Evolutionary conservation across 2,888 invertebrate genomes (phyloP).

Genomic region (Ecdyonurus torrentis): DNA sequence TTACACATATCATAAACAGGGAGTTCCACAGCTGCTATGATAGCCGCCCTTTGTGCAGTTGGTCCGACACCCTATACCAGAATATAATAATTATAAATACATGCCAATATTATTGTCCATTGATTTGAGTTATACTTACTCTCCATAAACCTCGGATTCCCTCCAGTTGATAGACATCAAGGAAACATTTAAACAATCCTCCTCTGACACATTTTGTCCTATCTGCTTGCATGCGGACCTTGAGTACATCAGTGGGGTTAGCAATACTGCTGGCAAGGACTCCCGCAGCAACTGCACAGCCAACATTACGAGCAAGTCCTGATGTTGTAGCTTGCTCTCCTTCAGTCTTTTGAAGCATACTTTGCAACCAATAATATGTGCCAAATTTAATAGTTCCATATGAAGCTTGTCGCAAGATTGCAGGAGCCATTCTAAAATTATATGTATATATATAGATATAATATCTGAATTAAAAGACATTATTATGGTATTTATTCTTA

Average conservation of each 20-base stretch:
- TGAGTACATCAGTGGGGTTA: slow-evolving; percentile 90
- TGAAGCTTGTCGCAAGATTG: slow-evolving; percentile 79
- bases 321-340: slow-evolving; percentile 36
- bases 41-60: slow-evolving; percentile 82
- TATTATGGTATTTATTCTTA: no score
- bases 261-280: slow-evolving; percentile 90
- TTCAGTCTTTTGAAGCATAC: slow-evolving; percentile 27
- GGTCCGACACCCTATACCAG: slow-evolving; percentile 65
- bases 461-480: no score
- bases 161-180: slow-evolving; percentile 65
- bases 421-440: slow-evolving; percentile 87
- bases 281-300: slow-evolving; percentile 71
- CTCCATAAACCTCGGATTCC: slow-evolving; percentile 77
- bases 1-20: slow-evolving; percentile 88
- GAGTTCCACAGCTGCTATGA: slow-evolving; percentile 86
- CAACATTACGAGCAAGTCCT: slow-evolving; percentile 40
- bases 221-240: slow-evolving; percentile 83
- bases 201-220: slow-evolving; percentile 30
- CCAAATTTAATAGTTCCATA: slow-evolving; percentile 96
- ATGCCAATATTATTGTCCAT: slow-evolving; percentile 5
- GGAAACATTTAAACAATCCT: slow-evolving; percentile 58
- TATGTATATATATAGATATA: no score
- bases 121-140: slow-evolving; percentile 28
- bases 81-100: slow-evolving; percentile 3
- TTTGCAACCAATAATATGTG: slow-evolving; percentile 80